These are phyloP conservation scores for Ditylenchus weischeri DNA, from an alignment of 2,888 invertebrate species.

Conservation along the genomic window DNA sequence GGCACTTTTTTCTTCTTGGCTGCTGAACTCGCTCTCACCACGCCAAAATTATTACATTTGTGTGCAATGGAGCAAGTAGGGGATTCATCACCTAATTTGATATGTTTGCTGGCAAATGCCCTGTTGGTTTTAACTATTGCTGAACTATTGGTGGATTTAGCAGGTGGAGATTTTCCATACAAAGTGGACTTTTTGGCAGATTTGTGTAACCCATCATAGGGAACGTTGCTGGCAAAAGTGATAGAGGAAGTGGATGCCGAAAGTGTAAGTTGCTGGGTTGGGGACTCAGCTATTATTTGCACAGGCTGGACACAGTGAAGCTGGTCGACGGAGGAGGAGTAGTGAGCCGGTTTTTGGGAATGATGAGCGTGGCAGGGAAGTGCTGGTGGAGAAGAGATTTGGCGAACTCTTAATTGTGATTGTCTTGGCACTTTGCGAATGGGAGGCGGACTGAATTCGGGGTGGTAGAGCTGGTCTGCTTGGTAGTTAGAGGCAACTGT, in stretches of 20 bases:
- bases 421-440: too few species aligned
- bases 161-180: neutral
- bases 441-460: too few species aligned
- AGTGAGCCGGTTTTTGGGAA: neutral
- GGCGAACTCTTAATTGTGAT: too few species aligned
- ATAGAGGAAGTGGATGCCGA: slow-evolving; percentile 9
- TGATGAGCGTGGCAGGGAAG: neutral
- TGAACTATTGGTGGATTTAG: neutral
- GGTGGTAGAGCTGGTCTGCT: too few species aligned
- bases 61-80: too few species aligned
- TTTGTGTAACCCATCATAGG: neutral
- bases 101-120: too few species aligned
- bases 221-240: neutral
- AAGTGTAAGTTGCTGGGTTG: neutral
- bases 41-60: too few species aligned
- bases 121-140: neutral
- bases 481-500: too few species aligned
- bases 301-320: neutral
- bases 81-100: too few species aligned
- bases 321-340: too few species aligned
- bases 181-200: neutral
- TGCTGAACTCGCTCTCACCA: too few species aligned
- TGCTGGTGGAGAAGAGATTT: neutral
- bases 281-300: neutral
- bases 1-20: slow-evolving; percentile 30